A percentile compares a stretch with the other conserved stretches of the same genome.
phyloP scores from a whole-genome alignment of 2,888 invertebrate species.

The Ligdia adustata region DNA sequence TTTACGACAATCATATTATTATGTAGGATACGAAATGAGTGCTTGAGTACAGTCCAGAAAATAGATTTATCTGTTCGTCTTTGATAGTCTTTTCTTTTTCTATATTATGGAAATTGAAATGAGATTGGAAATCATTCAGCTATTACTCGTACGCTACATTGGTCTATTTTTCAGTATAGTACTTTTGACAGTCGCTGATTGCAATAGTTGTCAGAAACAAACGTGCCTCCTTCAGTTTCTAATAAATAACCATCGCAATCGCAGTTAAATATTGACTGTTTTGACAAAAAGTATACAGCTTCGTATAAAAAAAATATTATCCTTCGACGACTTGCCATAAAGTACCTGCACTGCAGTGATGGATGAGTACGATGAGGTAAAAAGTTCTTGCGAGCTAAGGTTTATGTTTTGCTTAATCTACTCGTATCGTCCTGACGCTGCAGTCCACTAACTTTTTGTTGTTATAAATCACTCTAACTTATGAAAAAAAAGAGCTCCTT shows the following conservation, averaged over 20 bases:
- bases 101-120: conserved; percentile 15
- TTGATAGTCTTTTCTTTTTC: conserved; percentile 22
- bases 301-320: conserved; percentile 27
- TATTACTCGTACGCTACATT: conserved; percentile 16
- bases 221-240: too few species aligned
- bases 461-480: conserved; percentile 49
- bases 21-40: conserved; percentile 28
- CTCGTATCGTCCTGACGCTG: conserved; percentile 35
- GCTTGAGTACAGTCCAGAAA: conserved; percentile 32
- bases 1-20: conserved; percentile 40
- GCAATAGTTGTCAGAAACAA: too few species aligned
- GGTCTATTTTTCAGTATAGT: conserved; percentile 7
- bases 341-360: conserved; percentile 42
- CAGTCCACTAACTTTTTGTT: conserved; percentile 50
- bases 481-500: conserved; percentile 49
- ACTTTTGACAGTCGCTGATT: too few species aligned
- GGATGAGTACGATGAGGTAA: conserved; percentile 43
- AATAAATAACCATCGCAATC: too few species aligned
- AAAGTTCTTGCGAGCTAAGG: conserved; percentile 35
- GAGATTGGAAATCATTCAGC: conserved; percentile 11
- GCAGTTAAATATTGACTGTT: too few species aligned
- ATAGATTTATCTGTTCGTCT: conserved; percentile 18
- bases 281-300: too few species aligned
- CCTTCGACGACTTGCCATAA: conserved; percentile 38
- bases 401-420: conserved; percentile 46